phyloP scores from a whole-genome alignment of 2,888 invertebrate species.

The Podabrus alpinus region DNA sequence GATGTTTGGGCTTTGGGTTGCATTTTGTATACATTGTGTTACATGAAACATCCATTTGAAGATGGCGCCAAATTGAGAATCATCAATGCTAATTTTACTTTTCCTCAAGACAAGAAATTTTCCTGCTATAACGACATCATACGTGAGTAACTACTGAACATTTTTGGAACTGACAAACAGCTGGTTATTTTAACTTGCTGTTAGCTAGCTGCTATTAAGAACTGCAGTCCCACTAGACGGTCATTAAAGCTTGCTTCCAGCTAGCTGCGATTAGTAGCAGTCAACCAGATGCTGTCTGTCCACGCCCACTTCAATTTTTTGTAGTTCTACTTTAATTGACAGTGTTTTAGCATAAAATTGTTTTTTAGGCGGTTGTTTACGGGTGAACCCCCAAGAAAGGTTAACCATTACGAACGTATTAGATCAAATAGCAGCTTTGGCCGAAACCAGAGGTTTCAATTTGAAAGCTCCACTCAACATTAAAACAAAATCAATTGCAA shows the following conservation, averaged over 20 bases:
- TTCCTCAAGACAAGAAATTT: conserved; percentile 81
- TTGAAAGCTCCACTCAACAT: conserved; percentile 78
- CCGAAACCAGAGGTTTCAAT: conserved; percentile 82
- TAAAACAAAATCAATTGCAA: conserved; percentile 58
- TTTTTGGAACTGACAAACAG: no score
- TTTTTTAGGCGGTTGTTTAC: conserved; percentile 74
- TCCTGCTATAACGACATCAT: conserved; percentile 88
- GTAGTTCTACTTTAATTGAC: background rate
- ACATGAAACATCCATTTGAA: conserved; percentile 94
- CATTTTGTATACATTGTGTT: conserved; percentile 89
- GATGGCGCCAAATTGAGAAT: conserved; percentile 95
- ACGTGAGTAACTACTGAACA: conserved; percentile 66
- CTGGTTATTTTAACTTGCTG: no score
- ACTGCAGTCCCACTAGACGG: no score
- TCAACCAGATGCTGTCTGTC: no score
- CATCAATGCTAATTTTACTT: conserved; percentile 91
- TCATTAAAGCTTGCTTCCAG: no score
- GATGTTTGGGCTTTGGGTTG: conserved; percentile 99
- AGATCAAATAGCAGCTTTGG: conserved; percentile 86
- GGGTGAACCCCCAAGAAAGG: conserved; percentile 81
- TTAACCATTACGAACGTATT: conserved; percentile 78
- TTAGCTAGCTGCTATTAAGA: no score
- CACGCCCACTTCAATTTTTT: no score
- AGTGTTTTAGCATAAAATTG: conserved; percentile 25
- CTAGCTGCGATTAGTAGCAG: no score